Evolutionary conservation across 2,797 vertebrate genomes (phyloP).

Genomic region (Phataginus tricuspis): DNA sequence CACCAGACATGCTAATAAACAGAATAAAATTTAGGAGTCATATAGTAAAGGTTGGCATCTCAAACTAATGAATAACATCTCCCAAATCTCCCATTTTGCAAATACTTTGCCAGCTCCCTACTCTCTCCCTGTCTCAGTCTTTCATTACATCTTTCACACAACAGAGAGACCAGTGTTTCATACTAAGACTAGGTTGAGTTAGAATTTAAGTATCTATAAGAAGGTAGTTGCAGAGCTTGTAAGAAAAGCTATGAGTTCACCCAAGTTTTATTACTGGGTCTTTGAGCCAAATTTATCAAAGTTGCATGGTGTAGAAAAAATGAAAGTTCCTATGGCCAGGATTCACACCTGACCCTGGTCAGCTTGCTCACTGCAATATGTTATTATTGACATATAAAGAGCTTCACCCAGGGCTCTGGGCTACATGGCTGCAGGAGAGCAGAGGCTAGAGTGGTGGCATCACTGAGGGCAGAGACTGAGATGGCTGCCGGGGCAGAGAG

Average conservation of each 20-base stretch:
- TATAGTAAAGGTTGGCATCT: neutral
- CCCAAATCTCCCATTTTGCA: neutral
- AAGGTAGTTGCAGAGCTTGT: neutral
- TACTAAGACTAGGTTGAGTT: neutral
- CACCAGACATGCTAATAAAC: neutral
- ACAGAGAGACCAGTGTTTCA: fast-evolving
- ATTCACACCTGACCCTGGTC: too few species aligned
- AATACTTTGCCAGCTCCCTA: neutral
- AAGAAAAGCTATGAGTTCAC: neutral
- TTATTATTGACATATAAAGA: too few species aligned
- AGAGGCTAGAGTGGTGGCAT: too few species aligned
- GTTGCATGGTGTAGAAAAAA: neutral
- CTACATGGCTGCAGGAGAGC: too few species aligned
- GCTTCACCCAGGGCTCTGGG: too few species aligned
- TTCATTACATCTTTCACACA: neutral
- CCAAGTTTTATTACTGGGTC: neutral
- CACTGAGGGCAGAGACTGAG: too few species aligned
- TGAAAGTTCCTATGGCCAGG: too few species aligned
- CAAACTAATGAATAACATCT: neutral
- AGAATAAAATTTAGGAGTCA: neutral
- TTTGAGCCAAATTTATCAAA: neutral
- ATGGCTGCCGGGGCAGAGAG: too few species aligned
- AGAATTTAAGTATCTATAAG: neutral
- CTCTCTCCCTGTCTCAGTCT: neutral
- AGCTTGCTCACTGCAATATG: too few species aligned